These are phyloP conservation scores for Oscheius sp. DNA, from an alignment of 2,888 invertebrate genomes.

Conservation along the genomic window DNA sequence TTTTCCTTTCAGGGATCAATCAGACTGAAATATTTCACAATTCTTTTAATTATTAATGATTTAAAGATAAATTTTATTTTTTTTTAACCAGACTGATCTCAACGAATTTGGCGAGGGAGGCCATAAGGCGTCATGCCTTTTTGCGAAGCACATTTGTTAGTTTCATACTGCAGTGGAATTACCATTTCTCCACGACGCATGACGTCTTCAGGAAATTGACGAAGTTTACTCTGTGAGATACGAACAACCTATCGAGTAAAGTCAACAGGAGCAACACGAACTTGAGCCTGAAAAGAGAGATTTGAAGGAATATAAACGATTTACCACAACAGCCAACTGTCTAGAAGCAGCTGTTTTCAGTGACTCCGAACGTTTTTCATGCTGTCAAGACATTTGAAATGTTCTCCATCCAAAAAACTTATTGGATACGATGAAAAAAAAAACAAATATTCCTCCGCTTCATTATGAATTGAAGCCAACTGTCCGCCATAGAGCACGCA, in stretches of 20 bases:
- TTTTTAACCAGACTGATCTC: constrained; percentile 50
- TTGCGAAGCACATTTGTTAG: constrained; percentile 75
- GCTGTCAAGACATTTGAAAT: constrained; percentile 90
- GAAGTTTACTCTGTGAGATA: constrained; percentile 73
- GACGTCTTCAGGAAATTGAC: constrained; percentile 72
- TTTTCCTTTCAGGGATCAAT: constrained; percentile 4
- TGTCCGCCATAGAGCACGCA: too few species aligned
- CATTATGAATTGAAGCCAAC: too few species aligned
- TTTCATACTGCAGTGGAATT: constrained; percentile 73
- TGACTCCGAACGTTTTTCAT: constrained; percentile 92
- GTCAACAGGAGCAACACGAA: constrained; percentile 31
- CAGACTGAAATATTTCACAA: too few species aligned
- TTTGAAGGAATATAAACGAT: constrained; percentile 70
- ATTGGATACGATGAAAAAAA: too few species aligned
- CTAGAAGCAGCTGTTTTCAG: constrained; percentile 98
- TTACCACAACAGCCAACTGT: constrained; percentile 94
- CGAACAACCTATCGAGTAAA: constrained; percentile 74
- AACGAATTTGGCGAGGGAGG: constrained; percentile 73
- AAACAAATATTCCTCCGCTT: too few species aligned
- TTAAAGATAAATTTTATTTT: too few species aligned
- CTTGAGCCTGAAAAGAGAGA: constrained; percentile 47
- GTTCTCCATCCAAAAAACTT: constrained; percentile 84
- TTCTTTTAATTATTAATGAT: too few species aligned
- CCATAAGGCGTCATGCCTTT: constrained; percentile 75
- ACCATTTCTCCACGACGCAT: constrained; percentile 71